Conservation (phyloP, 2,888 invertebrate species). For the Linnaemya vulpina region DNA sequence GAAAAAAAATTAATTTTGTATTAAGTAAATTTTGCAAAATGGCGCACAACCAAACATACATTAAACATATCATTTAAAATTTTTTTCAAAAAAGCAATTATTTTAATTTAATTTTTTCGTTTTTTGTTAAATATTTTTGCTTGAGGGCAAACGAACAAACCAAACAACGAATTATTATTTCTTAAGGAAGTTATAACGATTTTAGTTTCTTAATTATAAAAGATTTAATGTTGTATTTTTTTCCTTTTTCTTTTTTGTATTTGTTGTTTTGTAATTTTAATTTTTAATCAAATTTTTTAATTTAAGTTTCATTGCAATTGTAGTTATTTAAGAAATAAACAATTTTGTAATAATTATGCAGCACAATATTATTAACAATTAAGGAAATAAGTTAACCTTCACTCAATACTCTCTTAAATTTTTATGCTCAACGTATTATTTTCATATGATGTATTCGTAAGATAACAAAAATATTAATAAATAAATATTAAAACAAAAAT, state of each 20-base stretch:
- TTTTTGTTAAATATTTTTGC: slow-evolving; percentile 20
- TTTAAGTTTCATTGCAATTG: background rate
- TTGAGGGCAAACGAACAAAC: slow-evolving; percentile 72
- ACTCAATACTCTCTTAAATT: slow-evolving; percentile 11
- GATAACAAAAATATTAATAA: slow-evolving; percentile 29
- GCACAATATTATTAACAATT: slow-evolving; percentile 14
- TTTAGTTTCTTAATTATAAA: slow-evolving; percentile 20
- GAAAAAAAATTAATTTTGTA: background rate
- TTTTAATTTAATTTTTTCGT: background rate
- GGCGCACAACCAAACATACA: slow-evolving; percentile 70
- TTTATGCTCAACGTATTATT: slow-evolving; percentile 54
- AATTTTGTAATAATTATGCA: slow-evolving; percentile 24
- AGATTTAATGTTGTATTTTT: background rate
- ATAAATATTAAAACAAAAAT: slow-evolving; percentile 44
- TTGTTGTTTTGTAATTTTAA: slow-evolving; percentile 48
- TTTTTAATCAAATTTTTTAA: slow-evolving; percentile 24
- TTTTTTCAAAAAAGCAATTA: background rate
- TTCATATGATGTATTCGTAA: slow-evolving; percentile 38
- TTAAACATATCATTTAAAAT: slow-evolving; percentile 63
- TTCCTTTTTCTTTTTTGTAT: no score
- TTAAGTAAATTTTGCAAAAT: slow-evolving; percentile 12
- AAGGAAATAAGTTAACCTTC: background rate
- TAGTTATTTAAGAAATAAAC: slow-evolving; percentile 14
- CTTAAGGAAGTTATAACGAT: slow-evolving; percentile 10
- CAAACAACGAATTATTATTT: slow-evolving; percentile 73